These are phyloP conservation scores for Teleogryllus oceanicus DNA, from an alignment of 2,888 invertebrate genomes.

Conservation along the genomic window DNA sequence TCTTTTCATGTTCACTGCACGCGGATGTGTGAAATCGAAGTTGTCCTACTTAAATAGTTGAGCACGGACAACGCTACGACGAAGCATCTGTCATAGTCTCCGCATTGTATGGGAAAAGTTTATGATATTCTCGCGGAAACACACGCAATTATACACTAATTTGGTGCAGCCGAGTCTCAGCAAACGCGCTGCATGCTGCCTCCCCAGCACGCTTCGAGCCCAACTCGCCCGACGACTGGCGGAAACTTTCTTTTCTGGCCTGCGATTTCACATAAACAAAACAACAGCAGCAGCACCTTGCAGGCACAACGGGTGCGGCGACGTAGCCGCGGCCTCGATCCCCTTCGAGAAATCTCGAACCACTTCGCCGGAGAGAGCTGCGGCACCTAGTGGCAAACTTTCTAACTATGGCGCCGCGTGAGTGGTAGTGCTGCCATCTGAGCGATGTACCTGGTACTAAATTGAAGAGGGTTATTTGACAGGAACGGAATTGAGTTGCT, in stretches of 20 bases:
- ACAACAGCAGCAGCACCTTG: conserved; percentile 18
- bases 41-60: conserved; percentile 3
- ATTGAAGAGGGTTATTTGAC: too few relatives aligned
- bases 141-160: background rate
- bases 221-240: background rate
- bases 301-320: background rate
- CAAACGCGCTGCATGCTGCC: background rate
- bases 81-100: background rate
- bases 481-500: too few relatives aligned
- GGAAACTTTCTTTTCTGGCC: conserved; percentile 1
- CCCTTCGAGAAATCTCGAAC: background rate
- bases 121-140: background rate
- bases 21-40: background rate
- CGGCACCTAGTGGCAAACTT: background rate
- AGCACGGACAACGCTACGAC: background rate
- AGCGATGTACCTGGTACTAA: background rate
- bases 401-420: background rate
- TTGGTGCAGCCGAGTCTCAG: background rate
- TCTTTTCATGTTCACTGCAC: background rate
- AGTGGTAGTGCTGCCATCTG: background rate
- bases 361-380: background rate
- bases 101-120: background rate
- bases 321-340: background rate
- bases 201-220: background rate
- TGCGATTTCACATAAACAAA: conserved; percentile 18